Evolutionary conservation across 2,888 invertebrate genomes (phyloP).

Genomic region (Notodonta dromedarius): DNA sequence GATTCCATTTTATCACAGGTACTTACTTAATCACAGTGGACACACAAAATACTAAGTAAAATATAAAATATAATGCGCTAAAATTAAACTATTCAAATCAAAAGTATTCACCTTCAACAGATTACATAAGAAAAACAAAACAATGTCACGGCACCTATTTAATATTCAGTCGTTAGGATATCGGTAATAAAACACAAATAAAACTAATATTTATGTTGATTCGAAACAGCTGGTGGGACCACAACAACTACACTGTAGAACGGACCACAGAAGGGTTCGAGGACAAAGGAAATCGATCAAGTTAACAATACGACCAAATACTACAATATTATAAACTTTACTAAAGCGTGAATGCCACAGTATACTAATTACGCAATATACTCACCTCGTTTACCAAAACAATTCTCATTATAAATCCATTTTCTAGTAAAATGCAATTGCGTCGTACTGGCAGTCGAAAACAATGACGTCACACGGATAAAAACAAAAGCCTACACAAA

Average conservation of each 20-base stretch:
- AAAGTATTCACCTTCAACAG: constrained; percentile 1
- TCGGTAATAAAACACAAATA: constrained; percentile 8
- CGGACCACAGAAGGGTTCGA: constrained; percentile 55
- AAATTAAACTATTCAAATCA: constrained; percentile 3
- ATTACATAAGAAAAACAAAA: constrained; percentile 62
- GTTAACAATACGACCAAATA: constrained; percentile 37
- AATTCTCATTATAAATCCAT: constrained; percentile 81
- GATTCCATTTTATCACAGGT: too few species aligned
- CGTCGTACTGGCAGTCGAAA: constrained; percentile 85
- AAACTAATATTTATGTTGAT: constrained; percentile 48
- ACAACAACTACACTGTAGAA: constrained; percentile 28
- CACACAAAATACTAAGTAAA: not conserved
- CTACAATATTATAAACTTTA: constrained; percentile 19
- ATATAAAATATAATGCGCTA: not conserved
- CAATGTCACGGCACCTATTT: constrained; percentile 37
- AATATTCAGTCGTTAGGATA: constrained; percentile 33
- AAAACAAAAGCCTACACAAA: constrained; percentile 65
- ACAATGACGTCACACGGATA: constrained; percentile 85
- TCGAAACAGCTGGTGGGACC: constrained; percentile 63
- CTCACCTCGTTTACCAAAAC: constrained; percentile 71
- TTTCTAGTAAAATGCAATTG: constrained; percentile 83
- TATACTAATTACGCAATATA: constrained; percentile 45
- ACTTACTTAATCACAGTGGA: too few species aligned
- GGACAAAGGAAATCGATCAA: constrained; percentile 83
- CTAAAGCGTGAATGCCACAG: constrained; percentile 19